Evolutionary conservation across 1,140 invertebrate species (phyloP).

Genomic region (Psilanteris sp.): DNA sequence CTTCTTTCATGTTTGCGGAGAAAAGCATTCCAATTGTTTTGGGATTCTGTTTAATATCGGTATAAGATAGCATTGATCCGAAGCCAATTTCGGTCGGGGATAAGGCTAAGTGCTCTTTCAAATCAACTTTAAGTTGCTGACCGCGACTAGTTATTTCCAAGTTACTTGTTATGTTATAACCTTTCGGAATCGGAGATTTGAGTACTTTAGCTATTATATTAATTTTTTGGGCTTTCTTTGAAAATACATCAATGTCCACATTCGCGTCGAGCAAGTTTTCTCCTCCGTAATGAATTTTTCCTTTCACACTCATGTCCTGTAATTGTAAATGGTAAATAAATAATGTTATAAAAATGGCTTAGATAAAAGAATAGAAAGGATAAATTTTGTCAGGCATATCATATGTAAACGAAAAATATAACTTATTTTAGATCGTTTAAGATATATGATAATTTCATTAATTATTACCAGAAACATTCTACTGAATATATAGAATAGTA

Average conservation of each 20-base stretch:
- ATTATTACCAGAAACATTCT: no score
- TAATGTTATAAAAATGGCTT: no score
- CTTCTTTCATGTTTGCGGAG: slow-evolving; percentile 72
- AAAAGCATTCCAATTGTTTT: slow-evolving; percentile 74
- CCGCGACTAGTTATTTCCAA: slow-evolving; percentile 77
- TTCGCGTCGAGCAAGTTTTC: slow-evolving; percentile 77
- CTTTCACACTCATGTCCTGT: slow-evolving; percentile 80
- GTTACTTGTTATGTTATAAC: slow-evolving; percentile 72
- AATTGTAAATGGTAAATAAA: slow-evolving; percentile 2
- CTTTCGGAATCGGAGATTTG: slow-evolving; percentile 64
- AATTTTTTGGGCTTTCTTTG: slow-evolving; percentile 83
- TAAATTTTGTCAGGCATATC: no score
- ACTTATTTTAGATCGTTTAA: no score
- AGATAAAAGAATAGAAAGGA: no score
- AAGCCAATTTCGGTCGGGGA: slow-evolving; percentile 69
- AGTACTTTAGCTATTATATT: slow-evolving; percentile 70
- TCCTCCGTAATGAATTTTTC: slow-evolving; percentile 75
- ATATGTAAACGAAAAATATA: no score
- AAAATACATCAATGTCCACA: slow-evolving; percentile 80
- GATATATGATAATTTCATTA: no score
- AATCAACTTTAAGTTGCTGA: slow-evolving; percentile 76
- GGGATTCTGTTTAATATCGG: slow-evolving; percentile 72
- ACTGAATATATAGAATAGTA: no score
- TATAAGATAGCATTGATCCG: slow-evolving; percentile 72
- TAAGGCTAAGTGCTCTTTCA: slow-evolving; percentile 68